A percentile compares a stretch with the other conserved stretches of the same genome.
Evolutionary conservation across 2,888 invertebrate genomes (phyloP).

Genomic region (Cephus runcator): DNA sequence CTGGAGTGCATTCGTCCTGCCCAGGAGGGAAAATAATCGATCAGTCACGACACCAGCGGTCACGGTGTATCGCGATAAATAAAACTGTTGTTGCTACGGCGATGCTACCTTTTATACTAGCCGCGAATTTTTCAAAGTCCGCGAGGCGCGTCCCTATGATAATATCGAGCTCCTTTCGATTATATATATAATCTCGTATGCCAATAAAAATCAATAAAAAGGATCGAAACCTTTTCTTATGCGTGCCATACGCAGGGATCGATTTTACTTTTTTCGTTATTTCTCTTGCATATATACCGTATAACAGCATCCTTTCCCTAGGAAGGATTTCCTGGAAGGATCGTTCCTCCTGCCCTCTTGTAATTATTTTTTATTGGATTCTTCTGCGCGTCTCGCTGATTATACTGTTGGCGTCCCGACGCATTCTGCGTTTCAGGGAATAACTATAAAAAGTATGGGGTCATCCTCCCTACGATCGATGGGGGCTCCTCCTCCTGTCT

Average conservation of each 20-base stretch:
- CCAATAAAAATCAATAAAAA: too few relatives aligned
- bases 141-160: too few relatives aligned
- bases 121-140: too few relatives aligned
- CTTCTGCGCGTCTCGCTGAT: not conserved
- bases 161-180: too few relatives aligned
- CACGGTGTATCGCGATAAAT: too few relatives aligned
- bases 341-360: not conserved
- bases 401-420: not conserved
- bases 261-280: not conserved
- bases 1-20: not conserved
- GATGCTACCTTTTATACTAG: too few relatives aligned
- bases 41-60: not conserved
- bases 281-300: not conserved
- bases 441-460: conserved; percentile 12
- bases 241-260: too few relatives aligned
- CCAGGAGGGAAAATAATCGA: not conserved
- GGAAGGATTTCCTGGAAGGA: not conserved
- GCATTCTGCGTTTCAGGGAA: conserved; percentile 24
- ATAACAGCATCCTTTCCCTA: not conserved
- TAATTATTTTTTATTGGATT: conserved; percentile 15
- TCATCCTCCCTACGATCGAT: conserved; percentile 20
- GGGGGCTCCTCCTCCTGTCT: conserved; percentile 4
- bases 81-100: too few relatives aligned
- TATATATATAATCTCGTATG: too few relatives aligned
- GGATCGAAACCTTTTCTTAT: too few relatives aligned